Conservation (phyloP, 2,888 invertebrate species). For the Agrochola lota region DNA sequence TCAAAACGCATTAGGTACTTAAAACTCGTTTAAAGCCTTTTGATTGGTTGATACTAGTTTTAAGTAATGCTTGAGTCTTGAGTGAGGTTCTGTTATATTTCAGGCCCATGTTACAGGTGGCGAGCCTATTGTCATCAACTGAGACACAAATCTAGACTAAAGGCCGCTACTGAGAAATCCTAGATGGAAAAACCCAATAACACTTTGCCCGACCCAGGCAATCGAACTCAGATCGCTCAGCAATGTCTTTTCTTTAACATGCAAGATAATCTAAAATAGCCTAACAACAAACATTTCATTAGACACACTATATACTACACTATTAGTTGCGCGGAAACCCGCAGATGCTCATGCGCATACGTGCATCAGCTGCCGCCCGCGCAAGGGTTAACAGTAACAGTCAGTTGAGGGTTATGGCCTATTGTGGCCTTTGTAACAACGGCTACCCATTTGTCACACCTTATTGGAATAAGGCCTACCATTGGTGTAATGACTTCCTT, state of each 20-base stretch:
- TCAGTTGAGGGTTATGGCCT: conserved; percentile 54
- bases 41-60: no score
- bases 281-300: background rate
- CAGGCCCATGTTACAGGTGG: background rate
- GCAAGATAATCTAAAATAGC: background rate
- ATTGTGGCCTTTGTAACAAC: conserved; percentile 49
- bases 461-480: conserved; percentile 19
- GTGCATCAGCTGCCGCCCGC: conserved; percentile 57
- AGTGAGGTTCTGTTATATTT: no score
- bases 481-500: conserved; percentile 4
- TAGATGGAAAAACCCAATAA: background rate
- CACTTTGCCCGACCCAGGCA: background rate
- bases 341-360: conserved; percentile 57
- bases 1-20: no score
- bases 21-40: no score
- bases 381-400: conserved; percentile 51
- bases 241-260: background rate
- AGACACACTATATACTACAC: conserved; percentile 22
- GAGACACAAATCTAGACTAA: background rate
- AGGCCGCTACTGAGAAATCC: background rate
- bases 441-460: conserved; percentile 50
- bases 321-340: conserved; percentile 42
- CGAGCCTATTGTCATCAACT: background rate
- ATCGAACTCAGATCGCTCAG: background rate
- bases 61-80: no score